Base-by-base conservation (phyloP, 2,113 vertebrate species). In the Clarias macrocephalus region DNA sequence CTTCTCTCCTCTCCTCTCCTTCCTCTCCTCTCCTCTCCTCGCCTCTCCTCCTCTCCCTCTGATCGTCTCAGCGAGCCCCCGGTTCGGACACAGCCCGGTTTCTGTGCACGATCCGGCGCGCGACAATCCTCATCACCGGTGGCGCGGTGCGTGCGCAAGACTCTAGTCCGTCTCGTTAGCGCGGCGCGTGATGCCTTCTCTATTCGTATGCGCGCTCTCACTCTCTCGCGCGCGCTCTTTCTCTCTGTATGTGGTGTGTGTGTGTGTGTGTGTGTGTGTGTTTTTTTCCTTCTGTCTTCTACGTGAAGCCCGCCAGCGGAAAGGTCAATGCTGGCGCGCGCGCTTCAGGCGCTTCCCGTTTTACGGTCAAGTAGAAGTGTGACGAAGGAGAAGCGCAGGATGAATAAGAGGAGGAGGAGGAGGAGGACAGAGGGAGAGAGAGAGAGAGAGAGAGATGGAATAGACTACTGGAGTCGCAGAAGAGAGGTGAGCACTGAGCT, bases 41-140 rank as follows among this genome's bases (percentile, higher is more conserved):
- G 56, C 52, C 21, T 23, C 37, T 21, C 23, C 82, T 84, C 21
- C 2, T 28, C n/a, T 80, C 80, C 19, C 19, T 33, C 13, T 60
- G 3, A 5, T 68, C 19, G 16, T 60, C 25, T 88, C 52, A 84
- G 63, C 80, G 30, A 63, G 80, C 89, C 81, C 90, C 91, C 60
- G 70, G 93, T 89, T 93, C 90, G 89, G 93, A 93, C 91, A 54
- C 83, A 86, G 85, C 77, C 77, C 25, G 92, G 92, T 92, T 95
- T 93, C 92, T 94, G 79, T 88, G 82, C 63, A 92, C 85, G 91
- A 92, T 84, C 91, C 88, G 90, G 92, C 87, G 91, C 93, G 92
- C 94, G 90, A 93, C 91, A 92, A 93, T 91, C 95, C 94, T 93
- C 95, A 96, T 96, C 93, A 94, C 94, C 92, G 88, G 88, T 81